Base-by-base conservation (phyloP, 2,797 vertebrate species). In the Eupleurogrammus muticus region DNA sequence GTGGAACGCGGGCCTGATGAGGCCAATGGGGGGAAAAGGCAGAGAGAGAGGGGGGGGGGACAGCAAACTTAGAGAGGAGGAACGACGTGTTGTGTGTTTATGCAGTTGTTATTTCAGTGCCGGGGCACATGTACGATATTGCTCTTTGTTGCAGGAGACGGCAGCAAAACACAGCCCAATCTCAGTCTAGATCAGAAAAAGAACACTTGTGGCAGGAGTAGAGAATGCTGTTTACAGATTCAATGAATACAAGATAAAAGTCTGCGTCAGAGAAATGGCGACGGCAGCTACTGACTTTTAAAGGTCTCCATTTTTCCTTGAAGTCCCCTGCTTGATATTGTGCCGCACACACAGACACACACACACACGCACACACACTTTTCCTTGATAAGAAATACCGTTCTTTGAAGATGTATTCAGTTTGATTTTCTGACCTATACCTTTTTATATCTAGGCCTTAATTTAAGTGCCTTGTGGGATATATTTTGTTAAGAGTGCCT, bases 171-270 rank as follows among this genome's bases (percentile, higher is more conserved):
- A 68, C 66, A 50, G 75, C 59, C 87, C 89, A 87, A 89, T 92
- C 89, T 92, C 82, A 32, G 80, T 70, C 64, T 80, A 84, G 86
- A 92, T 92, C 90, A 90, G 84, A 92, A 86, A 60, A 28, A 28
- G n/a, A 89, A 85, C 85, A 83, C 86, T 89, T 85, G 85, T 90
- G 90, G 87, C 90, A 89, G 85, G 83, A 89, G 83, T 60, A 88
- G 89, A 90, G 90, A 90, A 88, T 76, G 84, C 90, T 92, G 89
- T 93, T 92, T 93, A 91, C 91, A 91, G 75, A 92, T 89, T 90
- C 88, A 89, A 87, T 90, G 92, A 93, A 91, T 88, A 92, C 83
- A 78, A 92, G 92, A 91, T 92, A 90, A 93, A 93, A 92, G 90
- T 88, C 83, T 73, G 89, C 84, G 80, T 90, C 88, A 80, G 80